A percentile compares a stretch with the other conserved stretches of the same genome.
These are phyloP conservation scores for Agonopterix subpropinquella DNA, from an alignment of 2,888 invertebrate species.

Conservation along the genomic window DNA sequence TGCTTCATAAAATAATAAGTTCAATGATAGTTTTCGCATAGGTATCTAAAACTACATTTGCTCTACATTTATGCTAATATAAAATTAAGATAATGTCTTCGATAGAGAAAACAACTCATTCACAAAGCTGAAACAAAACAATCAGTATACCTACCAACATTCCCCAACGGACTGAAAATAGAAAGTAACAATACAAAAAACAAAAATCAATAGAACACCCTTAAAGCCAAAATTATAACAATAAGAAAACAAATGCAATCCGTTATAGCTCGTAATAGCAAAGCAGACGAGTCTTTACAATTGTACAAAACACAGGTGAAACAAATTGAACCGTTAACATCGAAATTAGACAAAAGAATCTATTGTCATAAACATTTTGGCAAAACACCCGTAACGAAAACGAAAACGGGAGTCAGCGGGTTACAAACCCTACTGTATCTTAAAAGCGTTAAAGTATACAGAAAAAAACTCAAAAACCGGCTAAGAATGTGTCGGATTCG, in stretches of 20 bases:
- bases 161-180: too few relatives aligned
- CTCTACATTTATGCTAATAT: too few relatives aligned
- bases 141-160: too few relatives aligned
- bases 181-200: too few relatives aligned
- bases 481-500: too few relatives aligned
- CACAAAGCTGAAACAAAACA: too few relatives aligned
- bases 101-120: too few relatives aligned
- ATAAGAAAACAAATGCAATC: constrained; percentile 17
- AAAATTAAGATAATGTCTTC: too few relatives aligned
- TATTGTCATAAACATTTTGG: constrained; percentile 3
- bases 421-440: constrained; percentile 6
- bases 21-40: too few relatives aligned
- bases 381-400: constrained; percentile 17
- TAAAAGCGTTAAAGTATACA: constrained; percentile 18
- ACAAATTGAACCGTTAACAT: constrained; percentile 12
- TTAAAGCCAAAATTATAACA: not conserved
- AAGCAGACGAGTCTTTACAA: constrained; percentile 2
- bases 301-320: constrained; percentile 10
- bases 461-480: not conserved
- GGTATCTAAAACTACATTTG: too few relatives aligned
- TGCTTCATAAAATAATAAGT: too few relatives aligned
- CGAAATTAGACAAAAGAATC: constrained; percentile 9
- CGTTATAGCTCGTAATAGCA: constrained; percentile 13
- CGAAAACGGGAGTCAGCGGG: constrained; percentile 8
- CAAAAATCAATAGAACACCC: too few relatives aligned